phyloP scores from a whole-genome alignment of 2,797 vertebrate genomes.

The Pitangus sulphuratus region DNA sequence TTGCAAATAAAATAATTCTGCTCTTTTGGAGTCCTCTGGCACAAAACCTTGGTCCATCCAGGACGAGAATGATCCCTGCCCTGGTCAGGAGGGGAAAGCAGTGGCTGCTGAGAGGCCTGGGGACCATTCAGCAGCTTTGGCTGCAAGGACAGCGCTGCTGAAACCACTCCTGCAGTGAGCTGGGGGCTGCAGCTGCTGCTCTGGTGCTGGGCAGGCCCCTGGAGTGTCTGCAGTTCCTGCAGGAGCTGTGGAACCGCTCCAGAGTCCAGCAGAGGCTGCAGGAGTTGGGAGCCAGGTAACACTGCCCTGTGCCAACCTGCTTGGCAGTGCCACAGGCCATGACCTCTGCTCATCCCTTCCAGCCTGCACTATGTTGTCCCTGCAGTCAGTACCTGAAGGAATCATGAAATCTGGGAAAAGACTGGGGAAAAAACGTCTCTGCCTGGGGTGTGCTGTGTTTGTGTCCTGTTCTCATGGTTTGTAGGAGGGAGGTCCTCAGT shows the following conservation, averaged over 20 bases:
- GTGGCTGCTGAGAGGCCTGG: not conserved
- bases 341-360: not conserved
- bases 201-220: not conserved
- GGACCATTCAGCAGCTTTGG: not conserved
- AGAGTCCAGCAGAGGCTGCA: not conserved
- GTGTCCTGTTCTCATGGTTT: not conserved
- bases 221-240: not conserved
- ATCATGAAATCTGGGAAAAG: not conserved
- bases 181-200: not conserved
- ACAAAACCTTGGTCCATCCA: not conserved
- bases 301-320: not conserved
- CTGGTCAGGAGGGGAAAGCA: not conserved
- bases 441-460: not conserved
- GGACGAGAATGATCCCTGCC: not conserved
- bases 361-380: no score
- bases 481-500: not conserved
- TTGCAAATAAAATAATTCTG: not conserved
- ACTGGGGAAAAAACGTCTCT: not conserved
- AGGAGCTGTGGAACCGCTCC: not conserved
- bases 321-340: not conserved
- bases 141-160: not conserved
- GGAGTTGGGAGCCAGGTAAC: not conserved
- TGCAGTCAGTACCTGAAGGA: not conserved
- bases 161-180: not conserved
- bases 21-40: not conserved